Conservation (phyloP, 1,140 invertebrate genomes). For the Caerostris extrusa region DNA sequence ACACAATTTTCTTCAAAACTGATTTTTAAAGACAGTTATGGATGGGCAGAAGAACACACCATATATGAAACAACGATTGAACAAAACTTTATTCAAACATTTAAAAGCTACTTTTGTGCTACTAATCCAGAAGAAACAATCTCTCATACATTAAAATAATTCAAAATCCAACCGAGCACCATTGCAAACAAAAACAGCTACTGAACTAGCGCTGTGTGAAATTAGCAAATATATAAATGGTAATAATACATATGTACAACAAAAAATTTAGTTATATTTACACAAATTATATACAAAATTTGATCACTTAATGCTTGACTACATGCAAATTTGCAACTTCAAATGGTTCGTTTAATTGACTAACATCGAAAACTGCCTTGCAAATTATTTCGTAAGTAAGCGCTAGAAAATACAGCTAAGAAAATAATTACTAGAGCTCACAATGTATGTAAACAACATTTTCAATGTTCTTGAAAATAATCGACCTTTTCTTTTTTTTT, state of each 20-base stretch:
- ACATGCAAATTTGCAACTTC: constrained; percentile 75
- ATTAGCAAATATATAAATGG: constrained; percentile 70
- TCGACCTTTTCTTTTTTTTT: neutral
- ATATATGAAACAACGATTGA: constrained; percentile 70
- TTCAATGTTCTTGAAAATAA: neutral
- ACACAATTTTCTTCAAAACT: too few species aligned
- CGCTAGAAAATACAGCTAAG: constrained; percentile 71
- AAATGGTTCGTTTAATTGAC: constrained; percentile 44
- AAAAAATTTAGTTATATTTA: constrained; percentile 70
- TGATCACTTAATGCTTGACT: constrained; percentile 74
- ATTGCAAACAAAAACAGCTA: constrained; percentile 73
- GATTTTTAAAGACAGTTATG: neutral
- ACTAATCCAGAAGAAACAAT: constrained; percentile 72
- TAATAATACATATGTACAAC: constrained; percentile 75
- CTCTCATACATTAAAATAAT: constrained; percentile 50
- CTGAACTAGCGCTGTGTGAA: constrained; percentile 59
- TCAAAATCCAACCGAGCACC: constrained; percentile 69
- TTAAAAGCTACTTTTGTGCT: constrained; percentile 74
- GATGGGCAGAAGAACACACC: neutral
- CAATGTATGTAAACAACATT: neutral
- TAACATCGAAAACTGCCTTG: constrained; percentile 62
- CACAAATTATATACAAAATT: constrained; percentile 76
- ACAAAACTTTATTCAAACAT: constrained; percentile 76
- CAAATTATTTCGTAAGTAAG: constrained; percentile 57
- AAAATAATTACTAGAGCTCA: constrained; percentile 42